Evolutionary conservation across 2,113 vertebrate genomes (phyloP), one percentile per base, ranked within the genome.

Genomic region (Erythrocebus patas): DNA sequence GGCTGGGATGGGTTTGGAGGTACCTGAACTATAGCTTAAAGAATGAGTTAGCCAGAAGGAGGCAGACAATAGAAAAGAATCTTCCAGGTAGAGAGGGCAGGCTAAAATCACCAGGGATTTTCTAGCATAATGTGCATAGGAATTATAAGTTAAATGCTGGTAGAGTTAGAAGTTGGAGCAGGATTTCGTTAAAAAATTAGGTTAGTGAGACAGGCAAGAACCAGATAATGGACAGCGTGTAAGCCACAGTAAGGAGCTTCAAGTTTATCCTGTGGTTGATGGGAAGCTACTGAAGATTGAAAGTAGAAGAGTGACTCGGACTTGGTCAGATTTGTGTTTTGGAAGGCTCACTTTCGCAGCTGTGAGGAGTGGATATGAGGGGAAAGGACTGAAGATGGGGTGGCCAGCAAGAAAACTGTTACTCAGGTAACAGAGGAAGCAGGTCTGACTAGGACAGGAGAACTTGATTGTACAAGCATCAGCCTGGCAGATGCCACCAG

Each of bases 61-160:
- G 11, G 22, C 9, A 59, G 52, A 64, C 0, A 81, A 75, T 43
- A 48, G 86, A 85, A 96, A 73, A 66, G 45, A 78, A 80, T 10
- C 25, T 50, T 73, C 43, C 38, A 40, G 8, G 32, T 9, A 85
- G 6, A 52, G 12, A 35, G 25, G 17, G 40, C 8, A 35, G 27
- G 73, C 12, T 61, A 38, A 72, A 83, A 13, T 73, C 55, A 84
- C 52, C 18, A 52, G 72, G 27, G 22, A 16, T 76, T 93, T 78
- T 40, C 38, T 64, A 75, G 57, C 13, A 52, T 72, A 55, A 32
- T 89, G 35, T 59, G 18, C 61, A n/a, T 12, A 85, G 55, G 81
- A 85, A 96, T 30, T 81, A 3, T 75, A 91, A n/a, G 22, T 61
- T 82, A 82, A n/a, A 64, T 86, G 32, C 48, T 73, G 59, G 22